These are phyloP conservation scores for Stenodema calcarata DNA, from an alignment of 2,888 invertebrate genomes.

Conservation along the genomic window DNA sequence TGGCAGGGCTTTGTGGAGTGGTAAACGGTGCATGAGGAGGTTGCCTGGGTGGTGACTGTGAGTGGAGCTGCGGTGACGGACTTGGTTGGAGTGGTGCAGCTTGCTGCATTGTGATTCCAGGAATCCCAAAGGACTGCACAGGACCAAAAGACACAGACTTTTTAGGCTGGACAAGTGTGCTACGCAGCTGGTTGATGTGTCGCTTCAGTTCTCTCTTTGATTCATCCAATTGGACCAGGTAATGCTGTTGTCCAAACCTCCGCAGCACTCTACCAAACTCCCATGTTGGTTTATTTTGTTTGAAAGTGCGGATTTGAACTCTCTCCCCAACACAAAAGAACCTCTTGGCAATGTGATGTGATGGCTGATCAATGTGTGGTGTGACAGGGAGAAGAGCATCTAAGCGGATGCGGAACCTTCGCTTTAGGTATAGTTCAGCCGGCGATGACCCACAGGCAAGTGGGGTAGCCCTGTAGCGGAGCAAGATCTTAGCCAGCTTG, in stretches of 20 bases:
- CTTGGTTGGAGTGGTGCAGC: too few relatives aligned
- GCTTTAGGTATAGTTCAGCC: constrained; percentile 42
- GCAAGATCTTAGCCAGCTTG: constrained; percentile 13
- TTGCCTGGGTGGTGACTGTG: background rate
- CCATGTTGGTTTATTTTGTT: too few relatives aligned
- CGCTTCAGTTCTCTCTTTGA: too few relatives aligned
- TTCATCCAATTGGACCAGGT: too few relatives aligned
- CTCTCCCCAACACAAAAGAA: background rate
- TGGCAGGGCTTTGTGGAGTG: too few relatives aligned
- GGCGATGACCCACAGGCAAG: constrained; percentile 40
- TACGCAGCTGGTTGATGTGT: too few relatives aligned
- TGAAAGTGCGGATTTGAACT: background rate
- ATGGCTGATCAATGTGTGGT: too few relatives aligned
- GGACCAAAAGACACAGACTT: too few relatives aligned
- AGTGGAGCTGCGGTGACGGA: background rate
- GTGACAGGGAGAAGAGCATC: constrained; percentile 31
- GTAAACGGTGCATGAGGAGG: background rate
- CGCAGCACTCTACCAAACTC: background rate
- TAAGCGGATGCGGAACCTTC: constrained; percentile 28
- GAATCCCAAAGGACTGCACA: too few relatives aligned
- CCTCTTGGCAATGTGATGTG: background rate
- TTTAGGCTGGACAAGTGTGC: too few relatives aligned
- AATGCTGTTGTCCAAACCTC: too few relatives aligned
- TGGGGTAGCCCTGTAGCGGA: constrained; percentile 39
- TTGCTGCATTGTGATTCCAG: too few relatives aligned